These are phyloP conservation scores for Manis crassicaudata DNA, from an alignment of 2,797 vertebrate genomes.

Conservation along the genomic window DNA sequence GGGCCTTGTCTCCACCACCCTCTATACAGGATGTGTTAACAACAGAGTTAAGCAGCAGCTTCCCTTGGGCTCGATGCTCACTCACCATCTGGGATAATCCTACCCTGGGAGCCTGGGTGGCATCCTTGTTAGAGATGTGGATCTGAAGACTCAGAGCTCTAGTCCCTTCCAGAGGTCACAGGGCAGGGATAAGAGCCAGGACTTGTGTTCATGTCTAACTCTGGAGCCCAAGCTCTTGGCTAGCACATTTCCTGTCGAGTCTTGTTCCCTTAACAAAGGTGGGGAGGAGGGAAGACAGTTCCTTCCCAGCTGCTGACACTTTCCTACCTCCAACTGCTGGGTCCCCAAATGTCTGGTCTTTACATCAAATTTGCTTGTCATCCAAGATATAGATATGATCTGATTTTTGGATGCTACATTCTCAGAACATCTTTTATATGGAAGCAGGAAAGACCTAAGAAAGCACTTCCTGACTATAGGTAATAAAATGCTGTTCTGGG, in stretches of 20 bases:
- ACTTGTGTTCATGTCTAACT: background rate
- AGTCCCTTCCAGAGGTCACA: background rate
- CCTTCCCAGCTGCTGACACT: background rate
- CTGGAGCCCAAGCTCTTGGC: background rate
- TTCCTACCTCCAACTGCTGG: background rate
- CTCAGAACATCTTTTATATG: background rate
- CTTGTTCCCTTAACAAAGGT: background rate
- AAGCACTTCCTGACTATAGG: background rate
- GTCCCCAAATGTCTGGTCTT: background rate
- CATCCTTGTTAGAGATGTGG: rapidly evolving
- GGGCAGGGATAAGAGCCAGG: rapidly evolving
- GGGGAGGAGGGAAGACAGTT: background rate
- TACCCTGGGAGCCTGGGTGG: background rate
- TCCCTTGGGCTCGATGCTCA: rapidly evolving
- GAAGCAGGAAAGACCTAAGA: background rate
- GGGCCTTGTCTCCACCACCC: background rate
- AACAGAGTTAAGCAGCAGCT: rapidly evolving
- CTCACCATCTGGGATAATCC: rapidly evolving
- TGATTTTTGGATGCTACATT: background rate
- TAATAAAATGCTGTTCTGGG: no score
- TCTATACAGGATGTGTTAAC: no score
- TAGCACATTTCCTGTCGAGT: background rate
- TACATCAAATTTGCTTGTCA: background rate
- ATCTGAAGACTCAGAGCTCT: background rate
- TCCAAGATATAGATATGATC: background rate